Conservation (phyloP, 1,140 invertebrate genomes). For the Drosophila kurseongensis region DNA sequence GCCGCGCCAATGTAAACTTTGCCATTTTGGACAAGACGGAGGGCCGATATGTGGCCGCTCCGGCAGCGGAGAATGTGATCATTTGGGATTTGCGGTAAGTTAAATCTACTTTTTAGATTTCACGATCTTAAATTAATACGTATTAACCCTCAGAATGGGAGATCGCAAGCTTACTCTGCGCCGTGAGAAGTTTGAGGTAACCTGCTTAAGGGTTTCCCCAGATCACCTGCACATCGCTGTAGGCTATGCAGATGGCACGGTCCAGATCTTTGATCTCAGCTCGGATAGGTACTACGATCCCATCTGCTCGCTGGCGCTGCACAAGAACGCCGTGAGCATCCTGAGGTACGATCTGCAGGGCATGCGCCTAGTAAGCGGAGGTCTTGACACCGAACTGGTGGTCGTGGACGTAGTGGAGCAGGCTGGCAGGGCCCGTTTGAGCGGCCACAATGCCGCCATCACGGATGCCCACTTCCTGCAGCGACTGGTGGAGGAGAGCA, state of each 20-base stretch:
- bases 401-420: constrained; percentile 98
- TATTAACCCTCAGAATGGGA: constrained; percentile 86
- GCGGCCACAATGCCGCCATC: constrained; percentile 96
- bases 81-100: constrained; percentile 93
- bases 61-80: constrained; percentile 96
- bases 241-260: constrained; percentile 95
- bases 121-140: too few relatives aligned
- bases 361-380: constrained; percentile 72
- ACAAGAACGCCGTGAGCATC: constrained; percentile 93
- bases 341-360: constrained; percentile 89
- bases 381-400: constrained; percentile 94
- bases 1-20: constrained; percentile 91
- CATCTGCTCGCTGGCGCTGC: constrained; percentile 93
- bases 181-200: constrained; percentile 92
- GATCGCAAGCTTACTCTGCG: constrained; percentile 93
- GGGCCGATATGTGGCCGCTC: constrained; percentile 93
- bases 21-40: constrained; percentile 90
- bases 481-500: constrained; percentile 85
- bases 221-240: constrained; percentile 92
- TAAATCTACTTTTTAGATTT: not conserved
- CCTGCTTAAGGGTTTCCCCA: constrained; percentile 89
- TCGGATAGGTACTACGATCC: constrained; percentile 86
- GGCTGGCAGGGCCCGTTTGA: constrained; percentile 93
- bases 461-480: constrained; percentile 94
- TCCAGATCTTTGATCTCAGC: constrained; percentile 92